A percentile compares a stretch with the other conserved stretches of the same genome.
Evolutionary conservation across 30 jellyfish, hydroid and myxozoan species (phyloP).

Genomic region (Aurelia coerulea): DNA sequence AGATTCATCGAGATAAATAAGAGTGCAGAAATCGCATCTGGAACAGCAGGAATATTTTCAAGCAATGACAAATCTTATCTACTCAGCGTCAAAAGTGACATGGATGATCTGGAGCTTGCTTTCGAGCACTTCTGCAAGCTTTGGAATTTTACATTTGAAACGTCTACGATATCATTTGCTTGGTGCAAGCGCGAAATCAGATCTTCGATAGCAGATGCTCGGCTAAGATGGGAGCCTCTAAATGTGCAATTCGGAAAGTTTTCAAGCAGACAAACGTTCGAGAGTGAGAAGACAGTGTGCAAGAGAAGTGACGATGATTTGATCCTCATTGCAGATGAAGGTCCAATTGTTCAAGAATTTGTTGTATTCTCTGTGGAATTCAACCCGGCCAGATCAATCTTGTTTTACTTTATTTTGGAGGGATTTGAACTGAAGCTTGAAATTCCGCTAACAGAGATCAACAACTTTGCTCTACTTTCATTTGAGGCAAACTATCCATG

Average conservation of each 20-base stretch:
- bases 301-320: neutral
- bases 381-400: no score
- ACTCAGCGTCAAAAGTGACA: constrained; percentile 53
- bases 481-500: constrained; percentile 8
- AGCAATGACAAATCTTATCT: constrained; percentile 36
- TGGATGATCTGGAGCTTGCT: constrained; percentile 26
- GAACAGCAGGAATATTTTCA: constrained; percentile 44
- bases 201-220: neutral
- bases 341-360: no score
- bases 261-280: constrained; percentile 25
- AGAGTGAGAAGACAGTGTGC: neutral
- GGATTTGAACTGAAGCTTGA: neutral
- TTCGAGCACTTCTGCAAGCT: constrained; percentile 33
- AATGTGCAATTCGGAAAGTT: constrained; percentile 30
- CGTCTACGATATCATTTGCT: neutral
- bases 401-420: no score
- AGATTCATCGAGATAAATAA: constrained; percentile 18
- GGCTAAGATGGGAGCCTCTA: neutral
- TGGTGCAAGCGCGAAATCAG: constrained; percentile 25
- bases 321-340: no score
- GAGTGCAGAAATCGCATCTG: constrained; percentile 50
- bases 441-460: constrained; percentile 6
- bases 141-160: constrained; percentile 26
- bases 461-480: constrained; percentile 10
- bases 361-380: no score